Evolutionary conservation across 2,888 invertebrate genomes (phyloP).

Genomic region (Perdita meconis): DNA sequence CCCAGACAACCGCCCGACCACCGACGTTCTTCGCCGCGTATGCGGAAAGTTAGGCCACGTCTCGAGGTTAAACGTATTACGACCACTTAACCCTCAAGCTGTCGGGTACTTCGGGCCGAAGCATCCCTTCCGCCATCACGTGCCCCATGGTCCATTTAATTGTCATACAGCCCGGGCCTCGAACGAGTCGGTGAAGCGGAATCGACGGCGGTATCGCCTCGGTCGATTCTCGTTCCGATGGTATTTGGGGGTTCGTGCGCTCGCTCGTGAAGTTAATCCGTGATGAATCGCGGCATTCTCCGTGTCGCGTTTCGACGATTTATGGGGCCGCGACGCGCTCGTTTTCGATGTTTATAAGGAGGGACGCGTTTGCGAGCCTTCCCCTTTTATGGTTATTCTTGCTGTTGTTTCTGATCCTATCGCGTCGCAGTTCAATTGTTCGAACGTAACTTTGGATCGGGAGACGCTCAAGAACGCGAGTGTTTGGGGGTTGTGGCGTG

Average conservation of each 20-base stretch:
- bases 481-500: too few relatives aligned
- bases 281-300: constrained; percentile 1
- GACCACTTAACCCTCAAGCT: constrained; percentile 79
- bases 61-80: constrained; percentile 79
- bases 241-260: background rate
- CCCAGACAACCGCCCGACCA: constrained; percentile 16
- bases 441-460: background rate
- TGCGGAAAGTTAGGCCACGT: constrained; percentile 75
- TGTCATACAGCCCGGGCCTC: constrained; percentile 21
- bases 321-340: background rate
- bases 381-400: background rate
- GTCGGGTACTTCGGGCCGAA: constrained; percentile 68
- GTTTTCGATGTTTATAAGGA: constrained; percentile 15
- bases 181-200: background rate
- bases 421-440: background rate
- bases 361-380: background rate
- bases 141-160: constrained; percentile 42
- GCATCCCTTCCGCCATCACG: constrained; percentile 20
- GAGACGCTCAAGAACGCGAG: too few relatives aligned
- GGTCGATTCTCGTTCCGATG: background rate
- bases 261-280: background rate
- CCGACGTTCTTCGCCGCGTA: constrained; percentile 38
- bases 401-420: background rate
- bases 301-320: constrained; percentile 13
- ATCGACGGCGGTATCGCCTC: constrained; percentile 1